phyloP scores from a whole-genome alignment of 2,888 invertebrate genomes.

The Perizoma affinitatum region DNA sequence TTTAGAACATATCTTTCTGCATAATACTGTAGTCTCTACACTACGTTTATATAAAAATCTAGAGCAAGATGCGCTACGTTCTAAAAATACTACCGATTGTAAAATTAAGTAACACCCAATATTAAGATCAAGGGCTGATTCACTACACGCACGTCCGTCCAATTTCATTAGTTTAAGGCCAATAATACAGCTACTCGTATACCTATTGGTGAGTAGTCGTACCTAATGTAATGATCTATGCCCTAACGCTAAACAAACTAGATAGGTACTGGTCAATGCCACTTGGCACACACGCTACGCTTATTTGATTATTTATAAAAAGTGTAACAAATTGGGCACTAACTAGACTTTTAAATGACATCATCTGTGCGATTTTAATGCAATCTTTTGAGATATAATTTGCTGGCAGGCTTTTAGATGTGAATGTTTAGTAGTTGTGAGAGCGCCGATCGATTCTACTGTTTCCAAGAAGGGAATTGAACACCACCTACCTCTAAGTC shows the following conservation, averaged over 20 bases:
- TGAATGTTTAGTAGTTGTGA: too few relatives aligned
- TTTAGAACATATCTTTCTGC: too few relatives aligned
- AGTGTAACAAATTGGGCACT: not conserved
- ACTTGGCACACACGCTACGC: slow-evolving; percentile 41
- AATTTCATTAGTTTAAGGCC: slow-evolving; percentile 29
- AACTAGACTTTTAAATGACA: not conserved
- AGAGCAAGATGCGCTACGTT: not conserved
- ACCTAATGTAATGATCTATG: not conserved
- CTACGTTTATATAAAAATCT: too few relatives aligned
- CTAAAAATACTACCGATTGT: slow-evolving; percentile 1
- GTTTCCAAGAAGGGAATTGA: too few relatives aligned
- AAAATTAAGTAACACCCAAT: slow-evolving; percentile 10
- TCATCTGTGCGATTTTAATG: too few relatives aligned
- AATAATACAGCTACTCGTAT: slow-evolving; percentile 15
- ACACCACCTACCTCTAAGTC: too few relatives aligned
- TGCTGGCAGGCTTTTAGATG: too few relatives aligned
- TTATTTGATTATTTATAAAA: slow-evolving; percentile 40
- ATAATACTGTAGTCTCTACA: too few relatives aligned
- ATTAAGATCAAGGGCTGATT: slow-evolving; percentile 39
- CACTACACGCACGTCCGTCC: slow-evolving; percentile 33
- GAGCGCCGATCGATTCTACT: too few relatives aligned
- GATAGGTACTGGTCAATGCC: slow-evolving; percentile 40
- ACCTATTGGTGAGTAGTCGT: slow-evolving; percentile 12
- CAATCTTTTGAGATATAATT: too few relatives aligned
- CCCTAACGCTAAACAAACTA: slow-evolving; percentile 25